Evolutionary conservation across 2,113 vertebrate species (phyloP), one percentile per base, ranked within the genome.

Genomic region (Microtus pennsylvanicus): DNA sequence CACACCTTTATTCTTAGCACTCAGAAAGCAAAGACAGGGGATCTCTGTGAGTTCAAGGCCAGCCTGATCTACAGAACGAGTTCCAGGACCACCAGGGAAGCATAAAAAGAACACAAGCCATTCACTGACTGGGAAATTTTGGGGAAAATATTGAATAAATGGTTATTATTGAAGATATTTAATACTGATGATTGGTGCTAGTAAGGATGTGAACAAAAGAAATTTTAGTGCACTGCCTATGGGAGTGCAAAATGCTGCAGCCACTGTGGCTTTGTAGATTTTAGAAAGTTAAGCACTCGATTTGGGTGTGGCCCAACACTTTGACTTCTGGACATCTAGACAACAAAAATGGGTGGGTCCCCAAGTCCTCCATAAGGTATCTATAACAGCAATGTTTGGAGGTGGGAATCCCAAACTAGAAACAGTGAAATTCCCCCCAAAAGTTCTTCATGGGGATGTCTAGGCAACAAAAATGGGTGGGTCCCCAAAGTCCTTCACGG

Each of bases 101-200:
- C n/a, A 86, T 33, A 77, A 67, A 92, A 52, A 86, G 95, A 93
- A 93, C 22, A 72, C 24, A 93, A 67, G 22, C 7, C 5, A 38
- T n/a, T n/a, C 70, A 67, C 42, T 78, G 1, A 61, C 69, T 87
- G 11, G 50, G 47, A 81, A 94, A 89, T 67, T 89, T 78, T 76
- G 26, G 26, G 52, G 92, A 19, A 85, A 86, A 55, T 89, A 74
- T 38, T 80, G 82, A 33, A 70, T 77, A 94, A 90, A 24, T 67
- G 7, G 58, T 77, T 90, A 3, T 28, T 63, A 70, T 85, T 91
- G 16, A 69, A 19, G 91, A 74, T 92, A 92, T 87, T 92, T 85
- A 67, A 76, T 92, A 75, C 21, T 70, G 30, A 35, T 19, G 47
- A 47, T 81, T 91, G 70, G 58, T 90, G 9, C 38, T 90, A 2